Evolutionary conservation across 2,113 vertebrate genomes (phyloP).

Genomic region (Entelurus aequoreus): DNA sequence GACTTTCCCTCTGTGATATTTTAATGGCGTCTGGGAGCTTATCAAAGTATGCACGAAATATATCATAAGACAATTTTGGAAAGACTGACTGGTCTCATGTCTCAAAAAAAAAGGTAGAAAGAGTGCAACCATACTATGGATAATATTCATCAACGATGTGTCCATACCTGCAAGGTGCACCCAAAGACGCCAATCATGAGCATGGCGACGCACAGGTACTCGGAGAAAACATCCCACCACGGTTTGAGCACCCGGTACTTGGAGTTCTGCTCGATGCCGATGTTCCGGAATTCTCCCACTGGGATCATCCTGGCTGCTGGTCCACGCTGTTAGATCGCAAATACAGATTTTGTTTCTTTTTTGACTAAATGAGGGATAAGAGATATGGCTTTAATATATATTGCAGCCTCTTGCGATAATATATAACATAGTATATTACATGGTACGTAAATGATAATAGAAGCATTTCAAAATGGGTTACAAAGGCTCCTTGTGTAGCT

Average conservation of each 20-base stretch:
- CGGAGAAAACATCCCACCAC: conserved; percentile 89
- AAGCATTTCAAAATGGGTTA: no score
- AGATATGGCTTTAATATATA: no score
- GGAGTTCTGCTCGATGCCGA: conserved; percentile 73
- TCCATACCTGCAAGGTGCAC: conserved; percentile 81
- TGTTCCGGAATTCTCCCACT: conserved; percentile 80
- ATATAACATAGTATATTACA: no score
- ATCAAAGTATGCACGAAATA: background rate
- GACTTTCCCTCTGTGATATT: conserved; percentile 25
- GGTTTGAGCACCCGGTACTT: conserved; percentile 84
- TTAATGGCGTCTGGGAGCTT: conserved; percentile 3
- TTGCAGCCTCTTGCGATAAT: no score
- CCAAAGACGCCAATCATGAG: conserved; percentile 90
- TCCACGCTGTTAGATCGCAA: conserved; percentile 19
- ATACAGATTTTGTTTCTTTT: no score
- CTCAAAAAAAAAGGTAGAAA: background rate
- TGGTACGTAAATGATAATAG: no score
- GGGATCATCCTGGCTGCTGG: conserved; percentile 79
- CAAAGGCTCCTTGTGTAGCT: no score
- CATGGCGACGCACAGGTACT: conserved; percentile 85
- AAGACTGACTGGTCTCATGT: background rate
- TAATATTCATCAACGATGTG: conserved; percentile 11
- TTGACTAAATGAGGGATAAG: no score
- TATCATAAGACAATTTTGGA: background rate
- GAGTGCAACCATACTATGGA: conserved; percentile 1